phyloP scores from a whole-genome alignment of 2,797 vertebrate genomes.

The Dendrocincla fuliginosa region DNA sequence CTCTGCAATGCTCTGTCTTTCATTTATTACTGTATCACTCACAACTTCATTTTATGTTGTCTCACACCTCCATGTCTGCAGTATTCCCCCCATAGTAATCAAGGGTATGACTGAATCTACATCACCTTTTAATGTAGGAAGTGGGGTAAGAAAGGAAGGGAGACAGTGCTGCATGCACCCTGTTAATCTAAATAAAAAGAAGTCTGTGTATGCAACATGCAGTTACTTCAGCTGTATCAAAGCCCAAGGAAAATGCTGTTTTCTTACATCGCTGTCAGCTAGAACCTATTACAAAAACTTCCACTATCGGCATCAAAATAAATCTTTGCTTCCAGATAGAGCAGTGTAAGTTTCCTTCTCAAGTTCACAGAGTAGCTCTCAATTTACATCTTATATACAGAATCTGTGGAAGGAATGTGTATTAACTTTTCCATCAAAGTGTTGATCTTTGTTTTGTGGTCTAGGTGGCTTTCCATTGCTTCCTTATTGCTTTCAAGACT shows the following conservation, averaged over 20 bases:
- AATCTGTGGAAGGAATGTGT: neutral
- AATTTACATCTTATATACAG: neutral
- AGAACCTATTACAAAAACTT: neutral
- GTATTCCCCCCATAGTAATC: neutral
- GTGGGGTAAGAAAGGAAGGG: neutral
- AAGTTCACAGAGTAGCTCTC: neutral
- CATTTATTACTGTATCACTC: neutral
- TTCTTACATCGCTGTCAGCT: neutral
- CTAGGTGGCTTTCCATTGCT: neutral
- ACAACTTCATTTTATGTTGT: neutral
- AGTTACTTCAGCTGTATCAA: neutral
- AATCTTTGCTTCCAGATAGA: neutral
- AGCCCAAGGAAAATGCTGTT: neutral
- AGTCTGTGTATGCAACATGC: neutral
- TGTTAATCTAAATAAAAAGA: neutral
- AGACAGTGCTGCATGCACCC: neutral
- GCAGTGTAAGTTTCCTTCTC: neutral
- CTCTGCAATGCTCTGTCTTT: neutral
- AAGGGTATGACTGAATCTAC: neutral
- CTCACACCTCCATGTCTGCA: neutral
- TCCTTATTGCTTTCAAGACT: neutral
- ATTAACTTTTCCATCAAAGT: constrained; percentile 9
- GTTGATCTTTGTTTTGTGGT: neutral
- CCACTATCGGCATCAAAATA: neutral
- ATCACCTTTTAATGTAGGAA: neutral